Evolutionary conservation across 1,140 invertebrate species (phyloP).

Genomic region (Campoletis sonorensis): DNA sequence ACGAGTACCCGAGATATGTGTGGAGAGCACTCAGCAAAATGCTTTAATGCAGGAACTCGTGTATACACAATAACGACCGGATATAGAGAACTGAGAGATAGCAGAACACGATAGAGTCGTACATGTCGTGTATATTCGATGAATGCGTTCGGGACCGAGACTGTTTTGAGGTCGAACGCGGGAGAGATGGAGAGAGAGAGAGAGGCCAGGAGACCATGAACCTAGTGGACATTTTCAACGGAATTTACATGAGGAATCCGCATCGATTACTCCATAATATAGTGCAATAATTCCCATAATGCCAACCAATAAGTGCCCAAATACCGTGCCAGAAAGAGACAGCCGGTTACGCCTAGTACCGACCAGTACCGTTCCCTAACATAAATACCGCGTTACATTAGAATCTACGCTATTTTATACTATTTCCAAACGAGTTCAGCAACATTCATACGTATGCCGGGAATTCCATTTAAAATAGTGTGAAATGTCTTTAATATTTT

Average conservation of each 20-base stretch:
- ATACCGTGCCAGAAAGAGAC: not conserved
- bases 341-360: conserved; percentile 7
- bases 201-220: not conserved
- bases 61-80: conserved; percentile 17
- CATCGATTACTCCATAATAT: conserved; percentile 33
- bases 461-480: not conserved
- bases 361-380: not conserved
- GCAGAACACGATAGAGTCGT: not conserved
- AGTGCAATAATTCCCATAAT: conserved; percentile 46
- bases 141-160: conserved; percentile 3
- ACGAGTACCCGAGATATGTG: not conserved
- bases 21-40: conserved; percentile 16
- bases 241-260: conserved; percentile 12
- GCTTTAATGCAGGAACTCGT: conserved; percentile 6
- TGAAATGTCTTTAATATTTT: too few species aligned
- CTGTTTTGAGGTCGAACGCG: not conserved
- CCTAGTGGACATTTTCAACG: conserved; percentile 25
- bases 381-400: conserved; percentile 5
- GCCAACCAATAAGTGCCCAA: conserved; percentile 24
- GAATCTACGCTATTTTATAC: conserved; percentile 26
- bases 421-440: not conserved
- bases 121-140: conserved; percentile 11
- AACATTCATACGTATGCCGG: not conserved
- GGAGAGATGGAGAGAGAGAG: conserved; percentile 22
- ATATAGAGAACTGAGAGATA: conserved; percentile 23